A percentile compares a stretch with the other conserved stretches of the same genome.
These are phyloP conservation scores for Papilio polyxenes DNA, from an alignment of 1,140 invertebrate species.

Conservation along the genomic window DNA sequence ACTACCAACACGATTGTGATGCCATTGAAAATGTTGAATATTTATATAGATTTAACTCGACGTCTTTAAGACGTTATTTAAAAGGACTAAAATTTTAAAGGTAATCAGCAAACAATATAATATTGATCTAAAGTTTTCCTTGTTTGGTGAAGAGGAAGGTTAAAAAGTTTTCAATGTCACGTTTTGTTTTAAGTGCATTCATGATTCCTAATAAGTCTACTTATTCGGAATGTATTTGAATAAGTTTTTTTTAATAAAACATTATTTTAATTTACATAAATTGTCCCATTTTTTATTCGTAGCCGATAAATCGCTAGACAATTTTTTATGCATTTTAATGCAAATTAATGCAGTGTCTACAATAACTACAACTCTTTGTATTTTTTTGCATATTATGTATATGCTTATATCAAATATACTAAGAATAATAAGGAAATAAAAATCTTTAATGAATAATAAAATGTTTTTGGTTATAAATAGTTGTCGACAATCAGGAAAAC, in stretches of 20 bases:
- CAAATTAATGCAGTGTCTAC: no score
- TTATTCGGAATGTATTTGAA: neutral
- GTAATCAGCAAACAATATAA: constrained; percentile 15
- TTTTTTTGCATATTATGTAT: no score
- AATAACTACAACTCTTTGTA: no score
- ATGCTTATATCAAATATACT: no score
- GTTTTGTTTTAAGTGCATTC: neutral
- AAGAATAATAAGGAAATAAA: no score
- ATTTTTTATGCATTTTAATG: no score
- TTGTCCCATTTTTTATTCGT: no score
- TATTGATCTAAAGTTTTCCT: constrained; percentile 14
- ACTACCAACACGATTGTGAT: neutral
- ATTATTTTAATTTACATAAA: no score
- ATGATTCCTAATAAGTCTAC: neutral
- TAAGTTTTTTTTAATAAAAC: neutral
- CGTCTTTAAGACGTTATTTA: neutral
- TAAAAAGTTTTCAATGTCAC: neutral
- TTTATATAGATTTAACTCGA: neutral
- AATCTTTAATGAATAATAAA: no score
- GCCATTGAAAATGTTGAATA: neutral
- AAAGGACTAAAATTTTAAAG: constrained; percentile 21
- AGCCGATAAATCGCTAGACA: no score
- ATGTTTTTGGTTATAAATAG: no score
- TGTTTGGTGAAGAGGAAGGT: neutral
- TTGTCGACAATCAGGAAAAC: neutral